Conservation (phyloP, 2,888 invertebrate species). For the Diloba caeruleocephala region DNA sequence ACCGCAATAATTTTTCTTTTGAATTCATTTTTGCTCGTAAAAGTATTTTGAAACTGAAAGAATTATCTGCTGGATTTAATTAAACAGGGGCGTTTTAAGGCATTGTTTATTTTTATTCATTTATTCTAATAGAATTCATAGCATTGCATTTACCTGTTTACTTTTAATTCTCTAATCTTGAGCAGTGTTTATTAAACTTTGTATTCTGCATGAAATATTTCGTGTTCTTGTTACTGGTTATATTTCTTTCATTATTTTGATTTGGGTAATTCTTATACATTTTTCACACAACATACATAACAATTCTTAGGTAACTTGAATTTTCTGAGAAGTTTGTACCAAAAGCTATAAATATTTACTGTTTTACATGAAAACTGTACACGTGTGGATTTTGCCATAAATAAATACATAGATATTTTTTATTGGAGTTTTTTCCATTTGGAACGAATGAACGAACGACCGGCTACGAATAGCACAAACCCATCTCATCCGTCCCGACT, state of each 20-base stretch:
- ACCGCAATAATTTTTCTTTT: conserved; percentile 30
- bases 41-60: conserved; percentile 10
- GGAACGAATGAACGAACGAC: too few species aligned
- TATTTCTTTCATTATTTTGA: conserved; percentile 17
- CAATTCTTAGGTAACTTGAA: conserved; percentile 9
- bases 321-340: conserved; percentile 1
- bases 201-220: conserved; percentile 25
- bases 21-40: conserved; percentile 32
- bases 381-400: too few species aligned
- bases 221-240: conserved; percentile 29
- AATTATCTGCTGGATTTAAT: conserved; percentile 41
- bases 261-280: conserved; percentile 3
- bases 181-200: conserved; percentile 32
- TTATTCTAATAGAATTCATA: conserved; percentile 42
- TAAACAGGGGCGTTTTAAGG: conserved; percentile 37
- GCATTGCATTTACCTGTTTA: conserved; percentile 12
- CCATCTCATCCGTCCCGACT: too few species aligned
- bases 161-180: conserved; percentile 28
- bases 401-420: too few species aligned
- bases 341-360: too few species aligned
- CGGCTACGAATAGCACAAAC: too few species aligned
- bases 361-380: too few species aligned
- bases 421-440: too few species aligned
- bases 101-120: conserved; percentile 40
- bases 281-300: conserved; percentile 16